These are phyloP conservation scores for Venustoraphidia nigricollis DNA, from an alignment of 2,888 invertebrate species.

Conservation along the genomic window DNA sequence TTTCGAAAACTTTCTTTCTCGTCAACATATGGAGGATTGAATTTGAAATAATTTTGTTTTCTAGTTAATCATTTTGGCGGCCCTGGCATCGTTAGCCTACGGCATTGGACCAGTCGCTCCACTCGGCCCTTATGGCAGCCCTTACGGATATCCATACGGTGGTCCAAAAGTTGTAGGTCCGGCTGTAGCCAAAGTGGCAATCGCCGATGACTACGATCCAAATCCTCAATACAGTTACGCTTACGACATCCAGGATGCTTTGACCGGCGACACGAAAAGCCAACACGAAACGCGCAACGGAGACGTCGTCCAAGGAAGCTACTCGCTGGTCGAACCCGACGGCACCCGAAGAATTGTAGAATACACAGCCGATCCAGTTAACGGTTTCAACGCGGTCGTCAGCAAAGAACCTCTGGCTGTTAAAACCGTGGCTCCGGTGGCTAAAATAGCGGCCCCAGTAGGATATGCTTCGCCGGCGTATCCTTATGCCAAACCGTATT, in stretches of 20 bases:
- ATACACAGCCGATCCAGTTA: conserved; percentile 38
- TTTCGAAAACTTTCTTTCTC: no score
- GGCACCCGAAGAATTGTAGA: conserved; percentile 37
- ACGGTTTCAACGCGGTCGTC: conserved; percentile 42
- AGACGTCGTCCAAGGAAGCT: conserved; percentile 37
- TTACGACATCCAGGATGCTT: conserved; percentile 35
- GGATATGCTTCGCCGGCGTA: neutral
- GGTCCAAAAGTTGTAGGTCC: conserved; percentile 20
- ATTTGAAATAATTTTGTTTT: no score
- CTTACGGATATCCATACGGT: conserved; percentile 22
- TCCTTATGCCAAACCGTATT: no score
- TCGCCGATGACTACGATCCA: conserved; percentile 29
- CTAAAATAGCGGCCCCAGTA: conserved; percentile 14
- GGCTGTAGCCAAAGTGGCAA: conserved; percentile 21
- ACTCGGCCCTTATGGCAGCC: neutral
- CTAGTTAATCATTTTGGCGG: no score
- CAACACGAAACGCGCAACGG: conserved; percentile 36
- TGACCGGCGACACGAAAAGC: conserved; percentile 38
- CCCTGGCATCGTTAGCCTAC: no score
- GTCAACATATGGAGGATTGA: no score
- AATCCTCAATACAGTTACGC: conserved; percentile 38
- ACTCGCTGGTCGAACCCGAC: conserved; percentile 37
- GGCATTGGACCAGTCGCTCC: no score
- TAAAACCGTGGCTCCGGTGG: conserved; percentile 17
- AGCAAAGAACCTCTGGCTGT: conserved; percentile 30